Evolutionary conservation across 2,113 vertebrate genomes (phyloP).

Genomic region (Gobiocypris rarus): DNA sequence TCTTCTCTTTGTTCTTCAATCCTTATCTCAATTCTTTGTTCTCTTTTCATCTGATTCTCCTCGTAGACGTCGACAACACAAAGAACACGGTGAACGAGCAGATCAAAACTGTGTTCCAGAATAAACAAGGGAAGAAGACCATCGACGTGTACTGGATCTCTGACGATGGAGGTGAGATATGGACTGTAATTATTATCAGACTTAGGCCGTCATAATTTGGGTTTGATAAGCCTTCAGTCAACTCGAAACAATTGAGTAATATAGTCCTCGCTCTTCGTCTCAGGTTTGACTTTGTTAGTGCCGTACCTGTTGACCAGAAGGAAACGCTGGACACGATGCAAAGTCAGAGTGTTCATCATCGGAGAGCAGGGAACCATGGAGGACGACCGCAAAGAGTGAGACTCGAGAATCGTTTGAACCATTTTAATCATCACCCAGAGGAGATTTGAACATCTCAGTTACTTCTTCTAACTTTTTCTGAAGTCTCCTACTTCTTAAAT

Average conservation of each 20-base stretch:
- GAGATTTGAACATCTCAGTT: not conserved
- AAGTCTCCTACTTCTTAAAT: not conserved
- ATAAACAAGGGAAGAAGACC: conserved; percentile 71
- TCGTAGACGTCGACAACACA: conserved; percentile 29
- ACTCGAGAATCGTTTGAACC: not conserved
- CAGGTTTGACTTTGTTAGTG: conserved; percentile 80
- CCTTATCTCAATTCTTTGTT: not conserved
- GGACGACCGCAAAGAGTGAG: conserved; percentile 74
- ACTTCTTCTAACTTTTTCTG: not conserved
- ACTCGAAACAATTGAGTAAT: not conserved
- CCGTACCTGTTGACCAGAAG: conserved; percentile 78
- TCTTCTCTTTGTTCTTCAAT: not conserved
- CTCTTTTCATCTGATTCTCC: not conserved
- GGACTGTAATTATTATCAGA: not conserved
- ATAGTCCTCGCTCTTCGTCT: not conserved
- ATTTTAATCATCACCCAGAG: not conserved
- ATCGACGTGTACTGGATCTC: conserved; percentile 80
- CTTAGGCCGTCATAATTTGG: not conserved
- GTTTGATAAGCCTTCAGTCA: not conserved
- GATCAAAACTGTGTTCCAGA: conserved; percentile 72
- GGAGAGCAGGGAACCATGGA: conserved; percentile 72
- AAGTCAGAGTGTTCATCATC: conserved; percentile 75
- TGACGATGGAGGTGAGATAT: conserved; percentile 75
- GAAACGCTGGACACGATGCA: conserved; percentile 71
- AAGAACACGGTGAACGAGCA: conserved; percentile 39